Base-by-base conservation (phyloP, 2,797 vertebrate genomes). In the Adrianichthys oophorus region DNA sequence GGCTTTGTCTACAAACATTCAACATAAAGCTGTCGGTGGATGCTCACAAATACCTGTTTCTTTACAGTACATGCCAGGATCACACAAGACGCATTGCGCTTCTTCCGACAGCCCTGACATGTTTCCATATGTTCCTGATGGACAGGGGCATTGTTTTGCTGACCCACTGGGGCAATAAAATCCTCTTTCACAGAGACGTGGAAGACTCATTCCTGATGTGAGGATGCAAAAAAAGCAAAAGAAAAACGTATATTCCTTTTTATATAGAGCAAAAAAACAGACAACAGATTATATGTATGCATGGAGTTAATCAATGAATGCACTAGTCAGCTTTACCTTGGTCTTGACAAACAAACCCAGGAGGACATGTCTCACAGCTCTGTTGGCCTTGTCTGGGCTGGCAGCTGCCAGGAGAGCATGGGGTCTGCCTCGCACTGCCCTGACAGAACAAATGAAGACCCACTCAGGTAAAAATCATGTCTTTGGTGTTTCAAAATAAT, bases 361-460 rank as follows among this genome's bases (percentile, higher is more conserved):
- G 56, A 56, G 90, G 90, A 26, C 93, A 93, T 4, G 62, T 43
- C 56, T 91, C 89, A 53, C 94, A 95, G 50, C 62, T 84, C 47
- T 82, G 75, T 67, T 93, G 95, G 51, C 93, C 93, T 61, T 87
- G 82, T 50, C 84, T 89, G 1, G 83, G 68, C 53, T 93, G 90
- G 85, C 93, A 94, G 68, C 89, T 91, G 6, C 96, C 95, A 10
- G 92, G 91, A 0, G 87, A 90, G 69, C 93, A 94, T 16, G 66
- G 57, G 2, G 55, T 83, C 77, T 83, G 80, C 54, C 71, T 84
- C 53, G 71, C 52, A 69, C 91, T 92, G 16, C 92, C 92, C 93
- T 93, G 65, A 51, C 82, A 78, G 42, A 54, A 65, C 24, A 50
- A 64, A 70, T 63, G 47, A 44, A 70, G 24, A 12, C 32, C 32